Percentiles rank a stretch among this genome's conserved stretches.
phyloP scores from a whole-genome alignment of 2,797 vertebrate species.

The Apodemus agrarius region DNA sequence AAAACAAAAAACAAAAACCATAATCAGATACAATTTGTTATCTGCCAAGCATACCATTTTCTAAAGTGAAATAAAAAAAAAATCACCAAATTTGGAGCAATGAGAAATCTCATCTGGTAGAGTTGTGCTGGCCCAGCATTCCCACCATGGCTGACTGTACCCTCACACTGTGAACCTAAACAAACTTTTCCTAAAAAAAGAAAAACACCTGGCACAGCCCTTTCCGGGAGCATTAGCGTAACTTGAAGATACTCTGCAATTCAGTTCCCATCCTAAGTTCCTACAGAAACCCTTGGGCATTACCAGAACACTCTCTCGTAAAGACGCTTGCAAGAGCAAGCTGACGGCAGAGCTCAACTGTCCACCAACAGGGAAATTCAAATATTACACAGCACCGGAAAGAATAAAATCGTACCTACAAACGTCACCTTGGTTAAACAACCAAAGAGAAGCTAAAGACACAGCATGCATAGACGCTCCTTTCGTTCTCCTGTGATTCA shows the following conservation, averaged over 20 bases:
- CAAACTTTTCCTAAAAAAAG: not conserved
- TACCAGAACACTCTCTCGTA: not conserved
- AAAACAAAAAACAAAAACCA: no score
- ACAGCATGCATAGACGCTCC: not conserved
- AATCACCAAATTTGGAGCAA: not conserved
- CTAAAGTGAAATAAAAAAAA: not conserved
- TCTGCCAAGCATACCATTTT: slow-evolving; percentile 1
- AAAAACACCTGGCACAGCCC: not conserved
- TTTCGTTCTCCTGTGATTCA: not conserved
- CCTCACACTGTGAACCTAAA: not conserved
- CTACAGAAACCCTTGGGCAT: not conserved
- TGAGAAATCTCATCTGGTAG: not conserved
- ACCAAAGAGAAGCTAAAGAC: not conserved
- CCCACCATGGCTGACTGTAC: no score
- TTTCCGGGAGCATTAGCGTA: not conserved
- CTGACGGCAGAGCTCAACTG: not conserved
- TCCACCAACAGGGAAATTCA: not conserved
- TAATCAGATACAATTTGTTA: not conserved
- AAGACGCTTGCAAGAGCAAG: not conserved
- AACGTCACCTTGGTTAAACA: not conserved
- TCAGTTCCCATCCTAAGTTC: not conserved
- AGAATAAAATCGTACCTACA: slow-evolving; percentile 8
- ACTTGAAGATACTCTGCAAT: not conserved
- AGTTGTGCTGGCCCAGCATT: not conserved
- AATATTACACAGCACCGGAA: not conserved